Base-by-base conservation (phyloP, 2,113 vertebrate genomes). In the Neogobius melanostomus region DNA sequence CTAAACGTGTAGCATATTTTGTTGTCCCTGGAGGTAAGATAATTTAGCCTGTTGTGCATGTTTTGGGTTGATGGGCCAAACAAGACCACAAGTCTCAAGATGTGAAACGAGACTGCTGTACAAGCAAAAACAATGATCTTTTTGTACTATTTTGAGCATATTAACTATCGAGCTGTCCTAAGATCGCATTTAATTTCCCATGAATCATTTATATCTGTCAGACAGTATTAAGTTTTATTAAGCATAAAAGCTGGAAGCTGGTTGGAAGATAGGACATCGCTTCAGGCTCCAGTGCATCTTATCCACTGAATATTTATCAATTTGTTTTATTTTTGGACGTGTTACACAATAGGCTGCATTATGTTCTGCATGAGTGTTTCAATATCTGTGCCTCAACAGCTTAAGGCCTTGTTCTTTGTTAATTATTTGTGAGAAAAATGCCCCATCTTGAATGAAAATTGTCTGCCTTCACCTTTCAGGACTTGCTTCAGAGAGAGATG, bases 401-500 rank as follows among this genome's bases (percentile, higher is more conserved):
- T 42, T 42, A 42, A 36, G 11, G 42, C 21, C 6, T 0, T 42
- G 42, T 9, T 59, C n/a, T 61, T 61, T 7, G 44, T 43, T n/a
- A 44, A 61, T 61, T 45, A 61, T 61, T 61, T 61, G 36, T 61
- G 59, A 44, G 59, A 61, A 12, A 61, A 45, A 45, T 44, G 14
- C 7, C 10, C 28, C 43, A 63, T 36, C 48, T 57, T 52, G 62
- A 36, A 21, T 54, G n/a, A 15, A 64, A 5, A 68, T 50, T 36
- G 73, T 3, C 15, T 15, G 11, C 6, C 42, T 45, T 60, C 11
- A 15, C 21, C 67, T 64, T 67, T 10, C 80, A 92, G 92, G 82
- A 87, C 61, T 79, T 64, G 49, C 54, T 69, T 65, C 72, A 71
- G n/a, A 54, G 48, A 82, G 64, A 82, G 80, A 80, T 36, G 64